These are phyloP conservation scores for Diplogasteroides magnus DNA, from an alignment of 1,140 invertebrate species.

Conservation along the genomic window DNA sequence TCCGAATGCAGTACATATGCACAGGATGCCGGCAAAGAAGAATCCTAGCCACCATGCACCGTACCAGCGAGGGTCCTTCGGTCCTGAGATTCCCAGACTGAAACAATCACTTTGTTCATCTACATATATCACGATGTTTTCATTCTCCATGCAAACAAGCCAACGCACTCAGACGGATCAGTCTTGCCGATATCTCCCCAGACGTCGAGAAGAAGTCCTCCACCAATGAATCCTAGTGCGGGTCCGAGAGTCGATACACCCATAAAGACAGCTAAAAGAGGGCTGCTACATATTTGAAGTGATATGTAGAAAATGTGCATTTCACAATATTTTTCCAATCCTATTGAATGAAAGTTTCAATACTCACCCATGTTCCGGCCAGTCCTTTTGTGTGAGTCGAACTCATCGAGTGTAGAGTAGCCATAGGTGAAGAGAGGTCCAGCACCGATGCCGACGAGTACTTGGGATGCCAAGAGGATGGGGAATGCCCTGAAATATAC, in stretches of 20 bases:
- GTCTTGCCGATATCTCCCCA: constrained; percentile 24
- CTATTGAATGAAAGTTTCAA: not conserved
- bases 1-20: constrained; percentile 10
- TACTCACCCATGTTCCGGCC: constrained; percentile 17
- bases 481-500: constrained; percentile 6
- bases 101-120: constrained; percentile 1
- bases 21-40: constrained; percentile 14
- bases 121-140: not conserved
- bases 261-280: constrained; percentile 21
- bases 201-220: constrained; percentile 14
- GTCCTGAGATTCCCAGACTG: constrained; percentile 15
- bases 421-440: constrained; percentile 26
- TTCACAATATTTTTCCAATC: not conserved
- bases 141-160: not conserved
- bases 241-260: constrained; percentile 21
- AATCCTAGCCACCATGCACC: constrained; percentile 29
- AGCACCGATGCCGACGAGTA: constrained; percentile 23
- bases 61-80: constrained; percentile 20
- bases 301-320: not conserved
- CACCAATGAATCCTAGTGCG: constrained; percentile 23
- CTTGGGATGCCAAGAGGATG: constrained; percentile 15
- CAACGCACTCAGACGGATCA: not conserved
- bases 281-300: not conserved
- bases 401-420: constrained; percentile 18
- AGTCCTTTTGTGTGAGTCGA: constrained; percentile 24